Base-by-base conservation (phyloP, 1,140 invertebrate species). In the Chionoecetes opilio region DNA sequence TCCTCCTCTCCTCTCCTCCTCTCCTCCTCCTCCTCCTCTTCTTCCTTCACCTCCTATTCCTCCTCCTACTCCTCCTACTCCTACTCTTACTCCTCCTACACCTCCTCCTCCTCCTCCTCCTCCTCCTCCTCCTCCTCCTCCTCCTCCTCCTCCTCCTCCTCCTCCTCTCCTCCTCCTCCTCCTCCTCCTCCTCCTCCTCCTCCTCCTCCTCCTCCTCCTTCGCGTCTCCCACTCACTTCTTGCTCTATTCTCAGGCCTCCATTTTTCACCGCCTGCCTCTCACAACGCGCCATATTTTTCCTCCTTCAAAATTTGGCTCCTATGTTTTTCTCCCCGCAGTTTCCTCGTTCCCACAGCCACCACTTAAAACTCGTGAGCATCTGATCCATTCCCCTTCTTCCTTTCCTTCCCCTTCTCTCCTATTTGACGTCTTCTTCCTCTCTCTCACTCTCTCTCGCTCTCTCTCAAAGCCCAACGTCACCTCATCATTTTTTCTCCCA, bases 341-440 rank as follows among this genome's bases (percentile, higher is more conserved):
- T 75, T 26, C 26, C 63, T 75, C 63, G 63, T 75, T n/a, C n/a
- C 63, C 63, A n/a, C 63, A 75, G 63, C 63, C 63, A 75, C n/a
- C 63, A 75, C 63, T 75, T 75, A 75, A 75, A 75, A 75, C n/a
- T 75, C 63, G 63, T 75, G 63, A 75, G n/a, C 63, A n/a, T 11
- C n/a, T 75, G 63, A 75, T 75, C 63, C 63, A 75, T 75, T 75
- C n/a, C 63, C 21, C 63, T 21, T 75, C 63, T 21, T n/a, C 63
- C 63, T 75, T 21, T 21, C n/a, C 21, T 21, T 26, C 63, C 63
- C 63, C 63, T 75, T 26, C n/a, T 75, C 63, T 75, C n/a, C 6
- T n/a, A n/a, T 75, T n/a, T 75, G 63, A n/a, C n/a, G 46, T 53
- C 9, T 21, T 75, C 63, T 75, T 75, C 21, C 63, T 75, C 21